Base-by-base conservation (phyloP, 2,113 vertebrate genomes). In the Condylura cristata region DNA sequence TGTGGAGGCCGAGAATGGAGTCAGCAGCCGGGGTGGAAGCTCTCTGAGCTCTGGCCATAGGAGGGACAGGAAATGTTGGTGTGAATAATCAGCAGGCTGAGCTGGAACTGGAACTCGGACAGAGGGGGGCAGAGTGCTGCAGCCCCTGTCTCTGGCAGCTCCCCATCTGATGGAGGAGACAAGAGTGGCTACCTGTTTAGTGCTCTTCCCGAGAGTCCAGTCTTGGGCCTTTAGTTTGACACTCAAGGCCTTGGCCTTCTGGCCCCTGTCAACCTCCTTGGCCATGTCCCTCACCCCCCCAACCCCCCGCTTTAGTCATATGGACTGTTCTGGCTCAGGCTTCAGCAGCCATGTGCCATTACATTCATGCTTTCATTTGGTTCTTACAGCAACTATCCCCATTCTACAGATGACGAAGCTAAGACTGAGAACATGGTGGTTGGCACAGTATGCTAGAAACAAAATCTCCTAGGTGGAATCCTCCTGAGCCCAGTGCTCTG, bases 391-490 rank as follows among this genome's bases (percentile, higher is more conserved):
- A 10, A 7, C 75, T 88, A 2, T 86, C 32, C 51, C 51, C 28
- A 53, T 65, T 87, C 78, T 72, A 56, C 63, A 91, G 89, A 81
- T 37, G 34, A 91, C 56, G 30, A 90, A 72, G 74, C 41, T 61
- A 60, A 93, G 68, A 79, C 71, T 48, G 20, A 85, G 90, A 85
- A 53, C 85, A 39, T 37, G 81, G 68, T 85, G 79, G n/a, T 68
- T 63, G 56, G 65, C 70, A 14, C 24, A 61, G 41, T 26, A n/a
- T 58, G 66, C 44, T 86, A 82, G 56, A 37, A 72, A 46, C 3
- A 32, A 74, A 75, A 76, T 32, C 53, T 48, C 76, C 80, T 11
- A 12, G 53, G 60, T 53, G 60, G 18, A 17, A 6, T 91, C 71
- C 30, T 51, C 44, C 51, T 11, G 68, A 53, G 53, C 28, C 56